These are phyloP conservation scores for Catonia carolina DNA, from an alignment of 2,888 invertebrate species.

Conservation along the genomic window DNA sequence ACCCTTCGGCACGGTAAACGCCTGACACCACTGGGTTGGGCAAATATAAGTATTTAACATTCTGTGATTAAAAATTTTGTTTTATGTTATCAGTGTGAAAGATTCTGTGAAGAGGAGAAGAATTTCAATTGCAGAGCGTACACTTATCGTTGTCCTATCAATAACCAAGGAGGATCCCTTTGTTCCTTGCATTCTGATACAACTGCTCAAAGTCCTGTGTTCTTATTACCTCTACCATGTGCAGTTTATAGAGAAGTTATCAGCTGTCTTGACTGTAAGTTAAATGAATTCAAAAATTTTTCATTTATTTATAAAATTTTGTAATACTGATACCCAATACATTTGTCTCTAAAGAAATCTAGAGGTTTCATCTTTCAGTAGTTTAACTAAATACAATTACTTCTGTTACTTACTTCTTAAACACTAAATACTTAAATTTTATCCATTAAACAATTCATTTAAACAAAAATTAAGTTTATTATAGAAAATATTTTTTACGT, in stretches of 20 bases:
- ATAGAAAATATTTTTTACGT: no score
- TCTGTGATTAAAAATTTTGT: no score
- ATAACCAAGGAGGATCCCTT: conserved; percentile 31
- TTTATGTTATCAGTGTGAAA: conserved; percentile 45
- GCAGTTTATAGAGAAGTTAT: conserved; percentile 69
- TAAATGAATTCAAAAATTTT: neutral
- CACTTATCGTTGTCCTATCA: conserved; percentile 42
- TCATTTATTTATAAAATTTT: neutral
- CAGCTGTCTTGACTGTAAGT: conserved; percentile 74
- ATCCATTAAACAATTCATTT: no score
- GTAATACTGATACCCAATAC: neutral
- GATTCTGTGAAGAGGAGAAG: conserved; percentile 54
- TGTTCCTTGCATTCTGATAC: conserved; percentile 44
- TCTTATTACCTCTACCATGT: conserved; percentile 51
- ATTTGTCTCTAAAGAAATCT: neutral
- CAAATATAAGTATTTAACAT: no score
- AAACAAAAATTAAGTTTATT: no score
- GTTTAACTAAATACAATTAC: no score
- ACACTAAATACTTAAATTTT: no score
- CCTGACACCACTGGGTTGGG: no score
- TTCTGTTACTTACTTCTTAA: no score
- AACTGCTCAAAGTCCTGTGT: neutral
- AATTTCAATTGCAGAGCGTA: conserved; percentile 68
- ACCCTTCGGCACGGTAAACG: no score
- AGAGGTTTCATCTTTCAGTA: neutral